phyloP scores from a whole-genome alignment of 2,113 vertebrate species.

The Chunga burmeisteri region DNA sequence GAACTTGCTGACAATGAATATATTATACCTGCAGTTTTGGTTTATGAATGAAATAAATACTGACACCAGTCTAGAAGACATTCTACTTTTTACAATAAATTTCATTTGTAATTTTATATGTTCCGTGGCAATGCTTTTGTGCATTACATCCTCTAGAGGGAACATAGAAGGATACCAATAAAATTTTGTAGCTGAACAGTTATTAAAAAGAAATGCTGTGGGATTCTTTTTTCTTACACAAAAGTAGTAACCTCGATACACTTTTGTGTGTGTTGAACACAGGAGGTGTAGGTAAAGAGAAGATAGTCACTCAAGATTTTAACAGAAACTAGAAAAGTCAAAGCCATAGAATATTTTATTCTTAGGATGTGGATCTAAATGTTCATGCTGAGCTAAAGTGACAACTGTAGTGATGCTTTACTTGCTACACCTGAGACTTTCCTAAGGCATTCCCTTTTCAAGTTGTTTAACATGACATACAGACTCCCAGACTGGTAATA shows the following conservation, averaged over 20 bases:
- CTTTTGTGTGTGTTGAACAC: slow-evolving; percentile 32
- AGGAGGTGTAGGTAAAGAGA: not conserved
- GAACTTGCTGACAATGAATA: slow-evolving; percentile 82
- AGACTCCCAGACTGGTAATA: not conserved
- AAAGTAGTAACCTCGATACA: slow-evolving; percentile 62
- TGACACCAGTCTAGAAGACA: slow-evolving; percentile 82
- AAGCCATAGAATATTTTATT: not conserved
- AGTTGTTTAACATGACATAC: not conserved
- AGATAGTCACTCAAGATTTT: not conserved
- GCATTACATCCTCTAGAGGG: slow-evolving; percentile 90
- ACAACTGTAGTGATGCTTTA: not conserved
- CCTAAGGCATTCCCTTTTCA: not conserved
- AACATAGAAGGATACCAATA: slow-evolving; percentile 92
- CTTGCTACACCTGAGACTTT: not conserved
- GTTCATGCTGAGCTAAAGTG: not conserved
- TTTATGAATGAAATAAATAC: slow-evolving; percentile 87
- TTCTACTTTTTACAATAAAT: slow-evolving; percentile 89
- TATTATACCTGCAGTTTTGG: slow-evolving; percentile 78
- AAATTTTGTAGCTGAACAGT: slow-evolving; percentile 98
- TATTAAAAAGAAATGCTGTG: slow-evolving; percentile 91
- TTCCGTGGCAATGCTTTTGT: slow-evolving; percentile 94
- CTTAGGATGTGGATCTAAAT: not conserved
- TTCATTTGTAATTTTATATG: slow-evolving; percentile 98
- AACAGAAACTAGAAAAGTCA: not conserved
- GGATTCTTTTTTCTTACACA: slow-evolving; percentile 71